Evolutionary conservation across 2,113 vertebrate species (phyloP), one percentile per base, ranked within the genome.

Genomic region (Apeltes quadracus): DNA sequence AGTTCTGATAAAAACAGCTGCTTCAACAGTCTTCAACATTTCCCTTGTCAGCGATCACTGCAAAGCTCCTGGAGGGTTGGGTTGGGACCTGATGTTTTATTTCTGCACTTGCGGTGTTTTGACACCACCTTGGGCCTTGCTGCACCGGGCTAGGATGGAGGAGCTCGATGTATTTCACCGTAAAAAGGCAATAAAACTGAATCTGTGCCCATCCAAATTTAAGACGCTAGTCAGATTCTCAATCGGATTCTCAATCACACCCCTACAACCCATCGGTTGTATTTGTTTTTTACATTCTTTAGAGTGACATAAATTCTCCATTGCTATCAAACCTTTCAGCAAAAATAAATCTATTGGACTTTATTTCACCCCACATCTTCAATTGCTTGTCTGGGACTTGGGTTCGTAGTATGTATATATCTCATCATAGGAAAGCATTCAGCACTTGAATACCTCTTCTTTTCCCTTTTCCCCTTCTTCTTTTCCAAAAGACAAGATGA

Each of bases 181-280:
- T 7, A 27, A 38, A 61, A 38, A 53, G 44, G 71, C 44, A 71
- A 72, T 54, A 61, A 53, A 67, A 14, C 5, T 7, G 46, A 61
- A 66, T 78, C 67, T 18, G 25, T 63, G 15, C 5, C 18, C 4
- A 64, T 41, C 20, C 5, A 59, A 53, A 61, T 55, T 50, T 29
- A 59, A 65, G 61, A 71, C 23, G 41, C 53, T 51, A 64, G 36
- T 68, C 64, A 70, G 51, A 64, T 54, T 8, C 44, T 71, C 34
- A 29, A 43, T 34, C 4, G 32, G 32, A 34, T 34, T 34, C 32
- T 34, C 32, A 34, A 34, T 34, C 32, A 34, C 32, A 34, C 4
- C 32, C 0, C 32, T 34, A 34, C 15, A 16, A 53, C 46, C 55
- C n/a, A 1, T 46, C 39, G 65, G 27, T 46, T 61, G 27, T n/a